Evolutionary conservation across 2,113 vertebrate species (phyloP).

Genomic region (Brachyhypopomus occidentalis): DNA sequence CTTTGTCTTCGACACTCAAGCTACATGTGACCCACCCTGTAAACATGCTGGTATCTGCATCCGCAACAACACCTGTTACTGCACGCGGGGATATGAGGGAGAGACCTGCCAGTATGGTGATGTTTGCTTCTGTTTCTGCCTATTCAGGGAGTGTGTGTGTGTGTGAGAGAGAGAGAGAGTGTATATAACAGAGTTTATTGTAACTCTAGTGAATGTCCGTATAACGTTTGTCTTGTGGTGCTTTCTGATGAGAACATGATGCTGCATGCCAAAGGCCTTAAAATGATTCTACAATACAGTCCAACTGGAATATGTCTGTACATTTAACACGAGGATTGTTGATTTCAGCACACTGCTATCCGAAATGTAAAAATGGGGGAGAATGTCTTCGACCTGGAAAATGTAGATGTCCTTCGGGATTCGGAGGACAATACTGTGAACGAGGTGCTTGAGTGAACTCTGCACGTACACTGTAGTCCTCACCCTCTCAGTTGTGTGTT

Average conservation of each 20-base stretch:
- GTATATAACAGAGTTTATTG: not conserved
- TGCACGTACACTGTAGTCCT: not conserved
- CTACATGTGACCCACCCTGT: constrained; percentile 78
- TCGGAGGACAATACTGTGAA: constrained; percentile 83
- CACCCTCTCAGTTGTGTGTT: not conserved
- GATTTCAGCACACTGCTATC: constrained; percentile 75
- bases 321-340: constrained; percentile 23
- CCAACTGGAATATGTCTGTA: too few relatives aligned
- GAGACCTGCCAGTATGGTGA: constrained; percentile 85
- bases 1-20: constrained; percentile 73
- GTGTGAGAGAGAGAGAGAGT: not conserved
- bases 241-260: too few relatives aligned
- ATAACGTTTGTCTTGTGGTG: too few relatives aligned
- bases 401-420: constrained; percentile 81
- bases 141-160: not conserved
- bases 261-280: too few relatives aligned
- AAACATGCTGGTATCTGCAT: constrained; percentile 80
- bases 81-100: constrained; percentile 81
- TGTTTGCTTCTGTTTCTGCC: constrained; percentile 35
- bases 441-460: constrained; percentile 71
- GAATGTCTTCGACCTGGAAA: constrained; percentile 84
- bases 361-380: constrained; percentile 88
- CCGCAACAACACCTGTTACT: constrained; percentile 82
- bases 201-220: too few relatives aligned
- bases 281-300: too few relatives aligned